Evolutionary conservation across 2,888 invertebrate genomes (phyloP), one percentile per base, ranked within the genome.

Genomic region (Tenthredo amoena): DNA sequence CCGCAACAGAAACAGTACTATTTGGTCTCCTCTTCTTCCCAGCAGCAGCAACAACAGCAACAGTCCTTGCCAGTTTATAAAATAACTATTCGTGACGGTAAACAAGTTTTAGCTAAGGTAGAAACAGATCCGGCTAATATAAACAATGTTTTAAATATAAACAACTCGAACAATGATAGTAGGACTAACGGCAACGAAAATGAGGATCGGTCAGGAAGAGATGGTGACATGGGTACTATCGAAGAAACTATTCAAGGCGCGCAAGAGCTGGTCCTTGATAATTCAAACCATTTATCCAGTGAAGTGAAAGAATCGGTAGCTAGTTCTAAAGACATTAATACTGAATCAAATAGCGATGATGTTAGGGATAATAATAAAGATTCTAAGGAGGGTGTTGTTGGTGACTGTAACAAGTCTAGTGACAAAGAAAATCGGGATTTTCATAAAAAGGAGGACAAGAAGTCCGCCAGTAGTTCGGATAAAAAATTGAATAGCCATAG

Each of bases 81-180:
- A 94, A 95, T 97, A 89, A 95, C 96, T 55, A 94, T 96, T 86
- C 96, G 96, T 91, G 97, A 97, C 94, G 96, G 96, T 21, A 96
- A 96, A 93, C 96, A 96, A 93, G 94, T 96, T 76, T 94, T 97
- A 90, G 95, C 96, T 9, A 95, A 96, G 93, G 94, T 96, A 87
- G 95, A 92, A 83, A 91, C 92, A 0, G 93, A 92, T 82, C 90
- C 90, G 55, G 86, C 91, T 18, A 91, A 90, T 87, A 91, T 93
- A 87, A 91, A 89, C 87, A 90, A 89, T 87, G 90, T 90, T 86
- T 87, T 90, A 84, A 90, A 90, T 87, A 86, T 88, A 58, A 88
- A 89, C 65, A 88, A 86, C 87, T 86, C 87, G 74, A 88, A 85
- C 43, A 86, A 88, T 86, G 91, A 91, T 58, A 86, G 87, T 85